Evolutionary conservation across 2,797 vertebrate genomes (phyloP).

Genomic region (Apogon talboti): DNA sequence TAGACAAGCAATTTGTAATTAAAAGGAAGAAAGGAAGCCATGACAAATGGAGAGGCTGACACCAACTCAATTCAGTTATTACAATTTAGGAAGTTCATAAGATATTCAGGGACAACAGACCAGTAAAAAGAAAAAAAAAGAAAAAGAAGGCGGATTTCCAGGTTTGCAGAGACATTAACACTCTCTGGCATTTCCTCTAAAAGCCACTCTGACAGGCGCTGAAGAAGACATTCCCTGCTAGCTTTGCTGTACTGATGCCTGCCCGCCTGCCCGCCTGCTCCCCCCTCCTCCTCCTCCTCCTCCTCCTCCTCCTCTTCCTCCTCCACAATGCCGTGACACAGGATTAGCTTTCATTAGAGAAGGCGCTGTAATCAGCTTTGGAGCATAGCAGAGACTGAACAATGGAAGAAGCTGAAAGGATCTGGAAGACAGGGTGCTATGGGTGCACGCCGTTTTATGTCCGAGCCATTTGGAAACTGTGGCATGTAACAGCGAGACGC

Average conservation of each 20-base stretch:
- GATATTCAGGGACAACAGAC: constrained; percentile 4
- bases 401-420: constrained; percentile 73
- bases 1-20: too few relatives aligned
- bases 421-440: constrained; percentile 63
- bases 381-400: constrained; percentile 74
- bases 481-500: constrained; percentile 13
- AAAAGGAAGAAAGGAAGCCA: too few relatives aligned
- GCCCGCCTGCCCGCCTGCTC: constrained; percentile 8
- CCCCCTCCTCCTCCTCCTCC: constrained; percentile 5
- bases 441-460: constrained; percentile 48
- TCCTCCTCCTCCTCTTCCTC: constrained; percentile 37
- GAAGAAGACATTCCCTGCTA: constrained; percentile 75
- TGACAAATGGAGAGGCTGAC: too few relatives aligned
- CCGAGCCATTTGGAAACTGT: constrained; percentile 43
- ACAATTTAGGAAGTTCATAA: too few relatives aligned
- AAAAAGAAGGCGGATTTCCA: constrained; percentile 28
- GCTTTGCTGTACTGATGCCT: constrained; percentile 60
- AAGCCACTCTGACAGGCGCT: constrained; percentile 68
- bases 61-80: too few relatives aligned
- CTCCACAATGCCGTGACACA: constrained; percentile 77
- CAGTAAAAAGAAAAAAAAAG: constrained; percentile 1
- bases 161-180: constrained; percentile 54
- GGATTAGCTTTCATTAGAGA: constrained; percentile 84
- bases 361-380: constrained; percentile 81
- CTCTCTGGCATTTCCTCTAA: constrained; percentile 59